Evolutionary conservation across 2,888 invertebrate species (phyloP), one percentile per base, ranked within the genome.

Genomic region (Nomada lathburiana): DNA sequence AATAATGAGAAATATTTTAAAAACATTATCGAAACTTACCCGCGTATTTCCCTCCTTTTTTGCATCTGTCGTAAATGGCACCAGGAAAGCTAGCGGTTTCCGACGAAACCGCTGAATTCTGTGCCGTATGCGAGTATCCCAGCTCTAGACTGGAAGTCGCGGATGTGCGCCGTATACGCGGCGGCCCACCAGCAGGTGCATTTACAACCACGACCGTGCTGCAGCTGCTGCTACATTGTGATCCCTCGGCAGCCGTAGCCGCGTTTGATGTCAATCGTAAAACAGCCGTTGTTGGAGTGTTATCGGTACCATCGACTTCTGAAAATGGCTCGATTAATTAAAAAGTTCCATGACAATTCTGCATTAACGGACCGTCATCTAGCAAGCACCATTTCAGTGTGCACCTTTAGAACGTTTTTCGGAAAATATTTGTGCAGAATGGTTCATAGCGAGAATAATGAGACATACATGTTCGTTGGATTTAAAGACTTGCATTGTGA

Each of bases 191-290:
- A 26, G 94, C 92, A 63, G 95, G 95, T 44, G 95, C 94, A 87
- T 95, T 94, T 11, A 95, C 95, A 88, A 97, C 96, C 87, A 97
- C 97, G n/a, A 97, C 97, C 52, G 98, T 98, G 91, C 97, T 97
- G 92, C 97, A 97, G 42, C 97, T 97, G 71, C 97, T 97, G 76
- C 97, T 97, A 93, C 98, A 97, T 92, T 97, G 97, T 42, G 97
- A 97, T 72, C 97, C 97, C 62, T 93, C 92, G 0, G 93, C 89
- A 2, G 91, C 89, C 26, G 85, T 88, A 3, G 87, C 83, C 42
- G 85, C 77, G 47, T 79, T 86, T 60, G 86, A 82, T 23, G 81
- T 67, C 18, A 89, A 78, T 59, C 89, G 86, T 26, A 86, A 57
- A 10, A 83, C 76, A 44, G 80, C 75, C 29, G 85, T 75, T 29